Evolutionary conservation across 2,113 vertebrate genomes (phyloP), one percentile per base, ranked within the genome.

Genomic region (Neomonachus schauinslandi): DNA sequence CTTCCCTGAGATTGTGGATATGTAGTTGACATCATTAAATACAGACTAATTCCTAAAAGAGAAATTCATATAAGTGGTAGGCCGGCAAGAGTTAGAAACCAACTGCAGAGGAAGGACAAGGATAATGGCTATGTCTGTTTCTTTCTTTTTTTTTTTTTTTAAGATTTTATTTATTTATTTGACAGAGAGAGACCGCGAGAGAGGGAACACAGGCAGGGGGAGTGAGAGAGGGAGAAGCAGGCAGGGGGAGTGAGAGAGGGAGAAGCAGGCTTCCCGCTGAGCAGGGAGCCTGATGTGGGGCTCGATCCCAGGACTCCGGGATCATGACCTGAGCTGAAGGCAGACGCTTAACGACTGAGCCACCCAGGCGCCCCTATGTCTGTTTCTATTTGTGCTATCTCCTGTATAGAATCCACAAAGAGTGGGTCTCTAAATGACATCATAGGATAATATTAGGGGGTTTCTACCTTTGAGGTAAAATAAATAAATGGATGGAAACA

Each of bases 381-480:
- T 76, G 4, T 74, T 84, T 84, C 42, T 88, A 19, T 59, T 57
- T 71, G 33, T 63, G 69, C 5, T 24, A 42, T 92, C 22, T 65
- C 16, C 42, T 36, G 19, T 46, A 21, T 74, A 46, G 49, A 81
- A 55, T 83, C 16, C 24, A 61, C 10, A 19, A 83, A 81, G 42
- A 84, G 24, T 84, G 36, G 72, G n/a, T n/a, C 19, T 83, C 0
- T 57, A 46, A 87, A 19, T 93, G 49, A 65, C 8, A 80, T 46
- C 86, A 82, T 83, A 51, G 39, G 76, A 61, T 19, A 91, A 88
- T 82, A 79, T n/a, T 39, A 16, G 22, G 55, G 19, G 26, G 19
- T 65, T 94, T 88, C 46, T n/a, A 79, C 63, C 42, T 92, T 94
- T 77, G n/a, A 61, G 39, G 84, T 81, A 42, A 90, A 94, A 76